phyloP scores from a whole-genome alignment of 2,888 invertebrate species.

The Acrobasis consociella region DNA sequence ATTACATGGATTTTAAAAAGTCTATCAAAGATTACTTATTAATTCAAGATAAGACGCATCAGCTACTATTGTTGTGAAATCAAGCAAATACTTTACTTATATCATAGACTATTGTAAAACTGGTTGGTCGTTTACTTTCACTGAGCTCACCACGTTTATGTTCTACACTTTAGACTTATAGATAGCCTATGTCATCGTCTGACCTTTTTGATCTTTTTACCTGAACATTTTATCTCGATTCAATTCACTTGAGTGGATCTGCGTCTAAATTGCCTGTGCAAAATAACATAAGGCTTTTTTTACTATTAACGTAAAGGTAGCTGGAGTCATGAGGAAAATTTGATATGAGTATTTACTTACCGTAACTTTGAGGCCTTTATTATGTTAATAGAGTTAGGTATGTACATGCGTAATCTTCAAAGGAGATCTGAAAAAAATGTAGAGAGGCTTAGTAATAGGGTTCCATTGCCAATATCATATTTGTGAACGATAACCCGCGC shows the following conservation, averaged over 20 bases:
- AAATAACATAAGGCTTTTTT: neutral
- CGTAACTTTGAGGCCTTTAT: too few relatives aligned
- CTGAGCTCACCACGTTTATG: neutral
- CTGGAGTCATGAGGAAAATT: too few relatives aligned
- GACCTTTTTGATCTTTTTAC: neutral
- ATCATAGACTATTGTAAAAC: neutral
- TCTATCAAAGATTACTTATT: too few relatives aligned
- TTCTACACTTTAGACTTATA: neutral
- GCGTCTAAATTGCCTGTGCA: neutral
- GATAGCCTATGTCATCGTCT: neutral
- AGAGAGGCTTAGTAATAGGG: too few relatives aligned
- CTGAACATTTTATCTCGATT: neutral
- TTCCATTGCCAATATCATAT: too few relatives aligned
- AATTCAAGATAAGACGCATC: neutral
- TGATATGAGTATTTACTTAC: too few relatives aligned
- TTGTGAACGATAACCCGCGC: too few relatives aligned
- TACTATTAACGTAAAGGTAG: neutral
- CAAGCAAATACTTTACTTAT: neutral
- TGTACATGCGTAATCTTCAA: too few relatives aligned
- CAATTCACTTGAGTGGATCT: slow-evolving; percentile 1
- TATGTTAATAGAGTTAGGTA: too few relatives aligned
- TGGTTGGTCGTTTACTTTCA: neutral
- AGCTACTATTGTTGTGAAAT: neutral
- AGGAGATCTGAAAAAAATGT: too few relatives aligned
- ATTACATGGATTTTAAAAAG: too few relatives aligned